These are phyloP conservation scores for Nomada hirtipes DNA, from an alignment of 2,888 invertebrate genomes.

Conservation along the genomic window DNA sequence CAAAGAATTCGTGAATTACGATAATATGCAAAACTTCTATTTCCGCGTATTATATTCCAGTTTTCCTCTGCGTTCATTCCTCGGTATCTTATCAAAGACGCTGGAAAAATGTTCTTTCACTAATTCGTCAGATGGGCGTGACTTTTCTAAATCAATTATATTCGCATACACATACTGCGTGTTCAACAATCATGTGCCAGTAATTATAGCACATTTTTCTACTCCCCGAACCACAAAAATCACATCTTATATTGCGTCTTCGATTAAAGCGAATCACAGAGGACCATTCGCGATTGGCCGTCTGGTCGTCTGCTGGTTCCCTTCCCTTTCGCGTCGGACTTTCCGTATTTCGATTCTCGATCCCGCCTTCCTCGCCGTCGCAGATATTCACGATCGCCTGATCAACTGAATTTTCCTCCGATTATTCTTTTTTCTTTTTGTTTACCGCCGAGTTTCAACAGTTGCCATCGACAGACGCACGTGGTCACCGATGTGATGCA, in stretches of 20 bases:
- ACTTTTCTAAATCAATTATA: not conserved
- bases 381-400: too few species aligned
- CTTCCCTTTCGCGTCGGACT: not conserved
- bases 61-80: not conserved
- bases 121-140: not conserved
- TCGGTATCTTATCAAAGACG: not conserved
- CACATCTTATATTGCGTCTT: conserved; percentile 53
- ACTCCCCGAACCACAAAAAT: conserved; percentile 37
- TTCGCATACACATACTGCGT: not conserved
- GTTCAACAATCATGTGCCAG: not conserved
- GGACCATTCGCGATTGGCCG: not conserved
- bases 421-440: conserved; percentile 3
- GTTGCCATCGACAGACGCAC: not conserved
- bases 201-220: not conserved
- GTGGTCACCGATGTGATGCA: conserved; percentile 9
- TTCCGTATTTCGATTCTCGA: conserved; percentile 3
- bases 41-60: not conserved
- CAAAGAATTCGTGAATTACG: too few species aligned
- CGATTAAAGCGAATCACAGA: conserved; percentile 49
- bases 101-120: not conserved
- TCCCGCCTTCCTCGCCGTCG: not conserved
- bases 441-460: not conserved
- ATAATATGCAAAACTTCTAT: not conserved
- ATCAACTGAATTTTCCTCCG: conserved; percentile 31
- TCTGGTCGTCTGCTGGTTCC: not conserved